Percentiles rank a stretch among this genome's conserved stretches.
Evolutionary conservation across 2,797 vertebrate species (phyloP).

Genomic region (Xenops minutus): DNA sequence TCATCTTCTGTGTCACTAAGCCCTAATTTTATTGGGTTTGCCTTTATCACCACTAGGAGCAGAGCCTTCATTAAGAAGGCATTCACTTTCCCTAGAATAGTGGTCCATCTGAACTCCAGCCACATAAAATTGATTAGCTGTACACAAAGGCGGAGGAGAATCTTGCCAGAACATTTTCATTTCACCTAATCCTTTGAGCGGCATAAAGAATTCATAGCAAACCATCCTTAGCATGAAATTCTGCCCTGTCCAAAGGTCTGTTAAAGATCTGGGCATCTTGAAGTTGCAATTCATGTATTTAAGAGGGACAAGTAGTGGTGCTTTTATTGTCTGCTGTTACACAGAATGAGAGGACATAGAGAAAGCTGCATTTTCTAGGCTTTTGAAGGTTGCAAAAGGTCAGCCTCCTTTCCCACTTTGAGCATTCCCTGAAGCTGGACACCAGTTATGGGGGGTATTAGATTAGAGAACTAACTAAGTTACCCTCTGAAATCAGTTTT

Average conservation of each 20-base stretch:
- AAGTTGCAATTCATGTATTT: not conserved
- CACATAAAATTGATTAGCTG: not conserved
- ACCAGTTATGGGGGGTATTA: not conserved
- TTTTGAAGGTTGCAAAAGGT: not conserved
- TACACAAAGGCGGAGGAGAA: not conserved
- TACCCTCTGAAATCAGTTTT: not conserved
- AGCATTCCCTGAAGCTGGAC: not conserved
- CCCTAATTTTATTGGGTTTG: not conserved
- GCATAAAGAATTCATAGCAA: not conserved
- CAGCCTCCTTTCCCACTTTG: not conserved
- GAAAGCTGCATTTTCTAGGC: not conserved
- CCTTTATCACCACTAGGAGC: not conserved
- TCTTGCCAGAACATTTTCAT: not conserved
- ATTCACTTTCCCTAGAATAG: not conserved
- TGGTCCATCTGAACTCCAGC: not conserved
- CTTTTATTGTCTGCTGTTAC: not conserved
- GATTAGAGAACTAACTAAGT: not conserved
- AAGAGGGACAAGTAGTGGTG: not conserved
- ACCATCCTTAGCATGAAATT: not conserved
- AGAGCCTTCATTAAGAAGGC: not conserved
- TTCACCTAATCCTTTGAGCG: not conserved
- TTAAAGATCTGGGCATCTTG: not conserved
- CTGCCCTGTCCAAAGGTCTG: not conserved
- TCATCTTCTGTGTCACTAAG: not conserved
- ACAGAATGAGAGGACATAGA: not conserved